These are phyloP conservation scores for Poecilobothrus nobilitatus DNA, from an alignment of 2,888 invertebrate genomes.

Conservation along the genomic window DNA sequence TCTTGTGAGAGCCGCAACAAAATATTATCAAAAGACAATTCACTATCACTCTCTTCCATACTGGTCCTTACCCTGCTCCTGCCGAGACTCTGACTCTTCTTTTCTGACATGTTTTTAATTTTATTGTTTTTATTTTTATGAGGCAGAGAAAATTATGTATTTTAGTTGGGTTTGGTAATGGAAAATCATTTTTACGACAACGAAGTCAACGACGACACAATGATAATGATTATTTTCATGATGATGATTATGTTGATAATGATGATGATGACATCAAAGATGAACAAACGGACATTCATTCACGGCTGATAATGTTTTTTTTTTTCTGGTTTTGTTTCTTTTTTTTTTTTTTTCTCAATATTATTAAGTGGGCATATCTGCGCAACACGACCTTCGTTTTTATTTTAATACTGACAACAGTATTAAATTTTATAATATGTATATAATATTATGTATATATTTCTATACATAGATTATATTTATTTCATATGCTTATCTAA, in stretches of 20 bases:
- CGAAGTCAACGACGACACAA: too few species aligned
- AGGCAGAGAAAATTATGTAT: too few species aligned
- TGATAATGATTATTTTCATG: background rate
- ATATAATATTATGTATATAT: background rate
- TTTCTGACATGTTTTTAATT: too few species aligned
- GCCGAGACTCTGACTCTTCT: too few species aligned
- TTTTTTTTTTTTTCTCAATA: background rate
- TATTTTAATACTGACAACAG: background rate
- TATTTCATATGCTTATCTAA: background rate
- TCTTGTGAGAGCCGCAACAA: too few species aligned
- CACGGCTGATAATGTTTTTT: background rate
- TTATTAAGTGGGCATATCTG: slow-evolving; percentile 1
- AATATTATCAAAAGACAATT: too few species aligned
- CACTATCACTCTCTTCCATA: background rate
- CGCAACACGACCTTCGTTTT: slow-evolving; percentile 5
- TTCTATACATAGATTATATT: background rate
- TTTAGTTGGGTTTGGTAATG: too few species aligned
- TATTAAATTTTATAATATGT: background rate
- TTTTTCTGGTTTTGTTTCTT: background rate
- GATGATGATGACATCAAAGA: background rate
- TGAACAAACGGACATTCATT: slow-evolving; percentile 1
- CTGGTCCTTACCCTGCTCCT: background rate
- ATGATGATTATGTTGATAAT: background rate
- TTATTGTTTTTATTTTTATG: too few species aligned
- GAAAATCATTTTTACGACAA: too few species aligned